Conservation (phyloP, 2,797 vertebrate species). For the Hephaestus fuliginosus region DNA sequence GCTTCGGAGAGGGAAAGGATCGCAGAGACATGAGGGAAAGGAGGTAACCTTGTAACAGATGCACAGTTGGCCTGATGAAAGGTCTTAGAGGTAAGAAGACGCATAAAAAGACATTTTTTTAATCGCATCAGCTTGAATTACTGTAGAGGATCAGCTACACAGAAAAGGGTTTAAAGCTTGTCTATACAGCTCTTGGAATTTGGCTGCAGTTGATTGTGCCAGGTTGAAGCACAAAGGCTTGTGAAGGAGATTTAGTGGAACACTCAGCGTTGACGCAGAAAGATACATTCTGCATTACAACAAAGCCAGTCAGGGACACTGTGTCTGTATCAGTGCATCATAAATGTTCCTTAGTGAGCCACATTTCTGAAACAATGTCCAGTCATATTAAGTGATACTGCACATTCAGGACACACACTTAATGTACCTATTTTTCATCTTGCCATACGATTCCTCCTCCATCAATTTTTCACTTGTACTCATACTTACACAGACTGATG, state of each 20-base stretch:
- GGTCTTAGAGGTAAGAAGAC: constrained; percentile 73
- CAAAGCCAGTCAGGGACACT: constrained; percentile 31
- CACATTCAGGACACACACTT: neutral
- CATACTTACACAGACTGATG: neutral
- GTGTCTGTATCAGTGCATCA: neutral
- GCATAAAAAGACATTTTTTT: constrained; percentile 77
- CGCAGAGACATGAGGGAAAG: constrained; percentile 58
- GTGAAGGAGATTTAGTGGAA: constrained; percentile 53
- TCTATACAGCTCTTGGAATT: constrained; percentile 59
- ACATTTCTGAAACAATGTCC: constrained; percentile 7
- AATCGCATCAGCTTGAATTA: constrained; percentile 85
- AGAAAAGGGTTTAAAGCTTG: constrained; percentile 69
- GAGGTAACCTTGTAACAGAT: constrained; percentile 83
- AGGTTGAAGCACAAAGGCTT: constrained; percentile 54
- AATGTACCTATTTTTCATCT: neutral
- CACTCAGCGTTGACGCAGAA: constrained; percentile 29
- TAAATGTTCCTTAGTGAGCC: constrained; percentile 1
- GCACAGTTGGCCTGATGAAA: constrained; percentile 81
- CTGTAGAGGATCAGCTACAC: constrained; percentile 65
- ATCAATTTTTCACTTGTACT: neutral
- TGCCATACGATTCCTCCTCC: neutral
- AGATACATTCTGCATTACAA: constrained; percentile 36
- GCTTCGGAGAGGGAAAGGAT: constrained; percentile 54
- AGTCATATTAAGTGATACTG: neutral
- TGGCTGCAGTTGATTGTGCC: constrained; percentile 63